These are phyloP conservation scores for Tricholauxania praeusta DNA, from an alignment of 2,888 invertebrate genomes.

Conservation along the genomic window DNA sequence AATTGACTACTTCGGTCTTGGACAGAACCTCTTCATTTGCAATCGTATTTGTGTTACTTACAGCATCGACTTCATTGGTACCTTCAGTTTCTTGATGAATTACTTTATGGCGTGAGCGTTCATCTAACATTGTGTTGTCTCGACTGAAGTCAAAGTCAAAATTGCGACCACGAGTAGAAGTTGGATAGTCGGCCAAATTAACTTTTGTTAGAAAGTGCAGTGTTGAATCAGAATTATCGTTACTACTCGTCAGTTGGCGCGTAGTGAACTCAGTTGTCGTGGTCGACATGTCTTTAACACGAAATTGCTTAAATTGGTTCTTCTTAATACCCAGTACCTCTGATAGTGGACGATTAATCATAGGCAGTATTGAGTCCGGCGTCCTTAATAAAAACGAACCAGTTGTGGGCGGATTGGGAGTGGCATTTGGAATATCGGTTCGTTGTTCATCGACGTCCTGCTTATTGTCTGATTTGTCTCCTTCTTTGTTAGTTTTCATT, in stretches of 20 bases:
- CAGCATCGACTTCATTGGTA: constrained; percentile 34
- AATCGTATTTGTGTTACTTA: constrained; percentile 48
- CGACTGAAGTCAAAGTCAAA: constrained; percentile 66
- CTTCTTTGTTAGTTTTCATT: not conserved
- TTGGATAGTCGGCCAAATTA: constrained; percentile 63
- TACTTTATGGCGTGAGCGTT: constrained; percentile 59
- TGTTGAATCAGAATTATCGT: constrained; percentile 44
- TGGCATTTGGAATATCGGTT: constrained; percentile 28
- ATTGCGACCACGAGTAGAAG: constrained; percentile 57
- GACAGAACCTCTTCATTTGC: constrained; percentile 64
- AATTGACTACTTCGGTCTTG: constrained; percentile 67
- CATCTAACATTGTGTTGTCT: constrained; percentile 65
- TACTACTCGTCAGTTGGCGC: constrained; percentile 45
- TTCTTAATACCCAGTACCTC: constrained; percentile 68
- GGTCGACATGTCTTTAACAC: constrained; percentile 63
- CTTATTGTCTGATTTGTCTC: constrained; percentile 33
- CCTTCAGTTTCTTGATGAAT: constrained; percentile 50
- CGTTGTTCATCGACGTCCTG: constrained; percentile 30
- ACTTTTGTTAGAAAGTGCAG: constrained; percentile 63
- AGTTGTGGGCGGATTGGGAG: constrained; percentile 39
- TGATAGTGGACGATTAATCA: constrained; percentile 67
- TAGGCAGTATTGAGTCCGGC: constrained; percentile 65
- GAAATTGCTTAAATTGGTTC: constrained; percentile 67
- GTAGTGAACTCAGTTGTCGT: constrained; percentile 53
- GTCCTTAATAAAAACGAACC: constrained; percentile 59